Evolutionary conservation across 2,113 vertebrate genomes (phyloP), one percentile per base, ranked within the genome.

Genomic region (Centropus bengalensis): DNA sequence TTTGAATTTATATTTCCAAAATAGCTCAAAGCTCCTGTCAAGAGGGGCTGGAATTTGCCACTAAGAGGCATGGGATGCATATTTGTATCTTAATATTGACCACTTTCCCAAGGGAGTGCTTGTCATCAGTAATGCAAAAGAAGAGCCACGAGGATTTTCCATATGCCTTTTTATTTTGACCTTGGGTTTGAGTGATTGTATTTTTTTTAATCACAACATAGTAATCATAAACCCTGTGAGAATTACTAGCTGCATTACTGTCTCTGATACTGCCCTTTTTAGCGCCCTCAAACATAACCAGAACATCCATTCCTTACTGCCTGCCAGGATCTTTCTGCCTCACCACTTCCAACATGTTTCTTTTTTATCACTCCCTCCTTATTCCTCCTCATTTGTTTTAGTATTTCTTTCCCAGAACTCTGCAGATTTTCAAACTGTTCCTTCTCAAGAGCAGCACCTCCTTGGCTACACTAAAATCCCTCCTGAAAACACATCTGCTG

Each of bases 401-500:
- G 76, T 33, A 89, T 63, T 76, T 94, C 91, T 87, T 94, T 83
- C 77, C 74, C 63, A 82, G 54, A 62, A 91, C 78, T 73, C 76
- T 19, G 36, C 14, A 56, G 18, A 94, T 86, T 86, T 85, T 84
- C 89, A 92, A 56, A 91, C 82, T 42, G 15, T 4, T 91, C 79
- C 44, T 90, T 81, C 86, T 68, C 44, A 82, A 96, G 88, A 91
- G 85, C 88, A 94, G 76, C 86, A 94, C 91, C 83, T 96, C 88
- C 93, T 81, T 86, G 82, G 70, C 64, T 44, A 32, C 36, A 21
- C 30, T 45, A 80, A 96, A 95, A 91, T 75, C 85, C 89, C 86
- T 84, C 91, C 85, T 88, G 68, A 75, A 97, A 91, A 51, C 49
- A 83, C 93, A 95, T 79, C 85, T 94, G 95, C 93, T 86, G 71